Evolutionary conservation across 2,113 vertebrate genomes (phyloP).

Genomic region (Scytalopus superciliaris): DNA sequence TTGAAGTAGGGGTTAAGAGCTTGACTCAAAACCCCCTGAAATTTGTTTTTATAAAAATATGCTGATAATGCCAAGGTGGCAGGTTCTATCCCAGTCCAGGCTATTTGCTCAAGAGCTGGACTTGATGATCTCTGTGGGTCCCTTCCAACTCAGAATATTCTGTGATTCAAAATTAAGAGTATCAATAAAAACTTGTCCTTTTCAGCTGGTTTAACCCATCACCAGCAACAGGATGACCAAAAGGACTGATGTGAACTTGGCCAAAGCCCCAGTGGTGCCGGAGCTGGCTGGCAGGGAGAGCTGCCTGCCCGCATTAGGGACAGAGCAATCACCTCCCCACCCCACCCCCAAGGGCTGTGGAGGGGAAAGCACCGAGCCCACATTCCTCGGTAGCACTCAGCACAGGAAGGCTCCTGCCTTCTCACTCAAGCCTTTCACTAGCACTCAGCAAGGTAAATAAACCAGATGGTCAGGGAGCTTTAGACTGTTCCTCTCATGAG

Average conservation of each 20-base stretch:
- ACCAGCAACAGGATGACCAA: neutral
- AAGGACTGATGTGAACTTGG: neutral
- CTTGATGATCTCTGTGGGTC: neutral
- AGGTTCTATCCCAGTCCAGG: neutral
- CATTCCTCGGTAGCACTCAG: conserved; percentile 51
- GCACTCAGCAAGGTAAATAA: conserved; percentile 69
- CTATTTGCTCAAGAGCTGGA: neutral
- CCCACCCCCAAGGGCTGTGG: neutral
- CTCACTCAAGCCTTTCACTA: conserved; percentile 58
- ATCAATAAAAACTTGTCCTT: neutral
- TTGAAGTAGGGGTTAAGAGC: neutral
- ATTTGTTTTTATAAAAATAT: neutral
- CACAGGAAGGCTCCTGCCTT: conserved; percentile 54
- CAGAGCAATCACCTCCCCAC: neutral
- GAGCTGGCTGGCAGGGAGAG: neutral
- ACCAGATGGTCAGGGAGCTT: neutral
- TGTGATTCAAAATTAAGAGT: neutral
- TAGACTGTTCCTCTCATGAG: neutral
- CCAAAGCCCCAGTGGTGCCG: neutral
- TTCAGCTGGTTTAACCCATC: neutral
- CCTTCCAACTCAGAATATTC: neutral
- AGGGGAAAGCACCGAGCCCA: conserved; percentile 36
- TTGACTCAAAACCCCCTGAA: neutral
- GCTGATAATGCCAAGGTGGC: neutral
- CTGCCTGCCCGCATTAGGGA: neutral